phyloP scores from a whole-genome alignment of 2,113 vertebrate species.

The Alligator sinensis region DNA sequence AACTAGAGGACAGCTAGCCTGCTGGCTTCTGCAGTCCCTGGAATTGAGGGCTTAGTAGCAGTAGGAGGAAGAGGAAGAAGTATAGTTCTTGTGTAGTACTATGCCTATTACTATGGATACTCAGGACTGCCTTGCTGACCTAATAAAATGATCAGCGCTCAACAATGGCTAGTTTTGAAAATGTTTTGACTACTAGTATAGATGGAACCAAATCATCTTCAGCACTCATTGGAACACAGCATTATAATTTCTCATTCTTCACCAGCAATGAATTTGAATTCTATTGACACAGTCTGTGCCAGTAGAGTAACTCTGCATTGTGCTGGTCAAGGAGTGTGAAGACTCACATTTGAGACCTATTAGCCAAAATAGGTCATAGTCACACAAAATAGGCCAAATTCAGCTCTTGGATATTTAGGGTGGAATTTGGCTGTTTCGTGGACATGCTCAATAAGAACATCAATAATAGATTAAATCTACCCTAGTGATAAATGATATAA shows the following conservation, averaged over 20 bases:
- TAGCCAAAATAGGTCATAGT: not conserved
- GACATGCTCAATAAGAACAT: not conserved
- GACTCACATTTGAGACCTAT: rapidly evolving
- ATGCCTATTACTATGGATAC: no score
- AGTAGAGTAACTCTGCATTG: not conserved
- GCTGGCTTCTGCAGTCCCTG: not conserved
- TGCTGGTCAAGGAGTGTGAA: not conserved
- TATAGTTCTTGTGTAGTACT: no score
- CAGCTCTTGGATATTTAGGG: not conserved
- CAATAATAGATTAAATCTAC: not conserved
- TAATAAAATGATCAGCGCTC: not conserved
- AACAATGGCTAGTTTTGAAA: not conserved
- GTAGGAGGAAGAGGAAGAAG: not conserved
- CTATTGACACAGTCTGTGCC: not conserved
- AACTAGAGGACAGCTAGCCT: not conserved
- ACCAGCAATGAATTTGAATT: not conserved
- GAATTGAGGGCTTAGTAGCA: not conserved
- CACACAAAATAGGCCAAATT: not conserved
- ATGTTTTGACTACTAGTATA: not conserved
- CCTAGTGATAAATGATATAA: not conserved
- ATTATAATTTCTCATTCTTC: not conserved
- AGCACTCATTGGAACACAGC: not conserved
- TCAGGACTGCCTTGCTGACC: not conserved
- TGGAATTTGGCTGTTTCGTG: not conserved
- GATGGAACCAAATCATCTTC: not conserved